Base-by-base conservation (phyloP, 2,113 vertebrate species). In the Proterorhinus semilunaris region DNA sequence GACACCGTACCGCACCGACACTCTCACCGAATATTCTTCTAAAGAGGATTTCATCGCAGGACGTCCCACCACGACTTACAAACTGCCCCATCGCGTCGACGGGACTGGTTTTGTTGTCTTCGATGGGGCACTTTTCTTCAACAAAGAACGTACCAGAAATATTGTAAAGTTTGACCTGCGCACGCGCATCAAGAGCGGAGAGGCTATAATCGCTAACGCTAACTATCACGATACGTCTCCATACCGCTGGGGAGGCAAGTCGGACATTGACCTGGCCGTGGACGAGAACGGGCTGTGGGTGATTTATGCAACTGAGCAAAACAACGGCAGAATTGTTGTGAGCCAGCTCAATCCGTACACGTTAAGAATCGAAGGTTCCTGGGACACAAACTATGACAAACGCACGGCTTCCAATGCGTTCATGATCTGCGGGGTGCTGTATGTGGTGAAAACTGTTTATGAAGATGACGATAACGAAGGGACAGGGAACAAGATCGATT, bases 21-120 rank as follows among this genome's bases (percentile, higher is more conserved):
- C 96, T 0, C 91, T 99, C 70, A 99, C 96, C 0, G 98, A 99
- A 66, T 99, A 99, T 80, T 99, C 97, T 5, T 99, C 97, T 46
- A 98, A 99, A 89, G 98, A 99, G 11, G 98, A 99, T 87, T 99
- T 99, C 86, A 96, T 99, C 2, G 97, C 98, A 0, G 98, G 98
- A 16, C 93, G 98, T 27, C 98, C 98, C 6, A 98, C 98, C 36
- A 99, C 97, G 0, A 99, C 98, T 6, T 99, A 99, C 86, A 99
- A 99, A 51, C 95, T 99, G 6, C 98, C 98, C 0, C 98, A 99
- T 72, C 93, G 98, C 0, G 98, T 99, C 62, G 98, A 99, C 0
- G 98, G 98, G 67, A 99, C 98, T 0, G 98, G 98, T 1, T 99
- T 99, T 44, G 98, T 99, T 1, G 97, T 99, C 7, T 99, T 98